phyloP scores from a whole-genome alignment of 2,888 invertebrate genomes.

The Chromoteleia sp. region DNA sequence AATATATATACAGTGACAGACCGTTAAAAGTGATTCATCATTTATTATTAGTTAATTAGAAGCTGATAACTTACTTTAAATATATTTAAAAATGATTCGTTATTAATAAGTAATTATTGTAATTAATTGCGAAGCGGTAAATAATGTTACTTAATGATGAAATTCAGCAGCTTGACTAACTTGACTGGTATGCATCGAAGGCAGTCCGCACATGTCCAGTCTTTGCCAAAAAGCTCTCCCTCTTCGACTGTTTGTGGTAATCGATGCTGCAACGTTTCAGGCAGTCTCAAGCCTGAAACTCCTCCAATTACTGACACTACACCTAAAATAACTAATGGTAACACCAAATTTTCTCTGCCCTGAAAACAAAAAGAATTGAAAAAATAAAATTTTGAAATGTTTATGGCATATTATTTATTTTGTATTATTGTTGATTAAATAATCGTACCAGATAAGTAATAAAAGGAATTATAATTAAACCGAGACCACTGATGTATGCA shows the following conservation, averaged over 20 bases:
- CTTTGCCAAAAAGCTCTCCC: constrained; percentile 94
- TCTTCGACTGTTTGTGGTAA: constrained; percentile 95
- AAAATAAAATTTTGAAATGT: neutral
- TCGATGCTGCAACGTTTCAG: constrained; percentile 93
- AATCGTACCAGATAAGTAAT: constrained; percentile 92
- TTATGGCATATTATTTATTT: neutral
- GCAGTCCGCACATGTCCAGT: constrained; percentile 92
- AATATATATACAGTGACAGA: too few relatives aligned
- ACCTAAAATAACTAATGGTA: constrained; percentile 94
- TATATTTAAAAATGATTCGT: too few relatives aligned
- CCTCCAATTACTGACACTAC: constrained; percentile 93
- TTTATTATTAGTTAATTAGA: too few relatives aligned
- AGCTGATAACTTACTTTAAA: too few relatives aligned
- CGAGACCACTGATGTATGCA: constrained; percentile 95
- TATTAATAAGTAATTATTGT: too few relatives aligned
- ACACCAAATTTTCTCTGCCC: constrained; percentile 93
- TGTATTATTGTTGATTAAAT: neutral
- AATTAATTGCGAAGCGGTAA: too few relatives aligned
- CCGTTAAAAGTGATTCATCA: too few relatives aligned
- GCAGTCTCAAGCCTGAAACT: constrained; percentile 91
- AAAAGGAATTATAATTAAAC: constrained; percentile 95
- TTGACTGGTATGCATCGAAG: constrained; percentile 89
- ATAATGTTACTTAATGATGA: too few relatives aligned
- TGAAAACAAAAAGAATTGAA: constrained; percentile 80
- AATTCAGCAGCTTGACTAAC: constrained; percentile 83